Conservation (phyloP, 64 coral and sea anemone species). For the Porites lutea region DNA sequence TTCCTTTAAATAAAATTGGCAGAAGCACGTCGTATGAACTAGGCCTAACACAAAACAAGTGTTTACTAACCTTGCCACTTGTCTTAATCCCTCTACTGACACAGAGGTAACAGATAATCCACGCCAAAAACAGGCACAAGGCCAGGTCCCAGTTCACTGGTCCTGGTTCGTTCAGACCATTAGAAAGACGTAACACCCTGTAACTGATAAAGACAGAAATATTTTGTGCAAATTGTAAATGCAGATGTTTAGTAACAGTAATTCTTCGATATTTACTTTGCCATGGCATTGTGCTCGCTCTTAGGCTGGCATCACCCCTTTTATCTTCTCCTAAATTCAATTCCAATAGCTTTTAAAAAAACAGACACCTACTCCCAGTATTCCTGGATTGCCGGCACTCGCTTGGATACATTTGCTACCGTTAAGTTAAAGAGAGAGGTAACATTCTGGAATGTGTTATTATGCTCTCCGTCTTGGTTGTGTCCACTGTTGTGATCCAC, state of each 20-base stretch:
- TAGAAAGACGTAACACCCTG: constrained; percentile 62
- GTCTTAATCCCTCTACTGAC: constrained; percentile 79
- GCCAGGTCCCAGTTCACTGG: constrained; percentile 75
- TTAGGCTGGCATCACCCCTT: too few species aligned
- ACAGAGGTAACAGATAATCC: constrained; percentile 77
- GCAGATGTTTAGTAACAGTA: too few species aligned
- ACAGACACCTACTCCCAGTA: constrained; percentile 69
- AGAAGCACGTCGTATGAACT: too few species aligned
- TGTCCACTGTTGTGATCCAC: background rate
- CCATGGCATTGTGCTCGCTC: too few species aligned
- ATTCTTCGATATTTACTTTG: too few species aligned
- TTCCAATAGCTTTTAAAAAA: too few species aligned
- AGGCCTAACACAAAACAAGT: too few species aligned
- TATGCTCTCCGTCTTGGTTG: background rate
- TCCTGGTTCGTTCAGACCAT: constrained; percentile 51
- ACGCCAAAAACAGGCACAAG: constrained; percentile 64
- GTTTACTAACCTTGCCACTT: constrained; percentile 50
- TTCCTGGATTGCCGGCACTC: constrained; percentile 67
- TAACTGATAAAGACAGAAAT: background rate
- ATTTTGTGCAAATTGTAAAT: background rate
- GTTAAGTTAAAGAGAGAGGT: constrained; percentile 39
- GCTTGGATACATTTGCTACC: background rate
- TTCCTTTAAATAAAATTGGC: too few species aligned
- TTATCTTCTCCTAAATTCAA: too few species aligned
- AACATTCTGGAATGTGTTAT: constrained; percentile 31